Evolutionary conservation across 2,888 invertebrate genomes (phyloP), one percentile per base, ranked within the genome.

Genomic region (Drosophila picticornis): DNA sequence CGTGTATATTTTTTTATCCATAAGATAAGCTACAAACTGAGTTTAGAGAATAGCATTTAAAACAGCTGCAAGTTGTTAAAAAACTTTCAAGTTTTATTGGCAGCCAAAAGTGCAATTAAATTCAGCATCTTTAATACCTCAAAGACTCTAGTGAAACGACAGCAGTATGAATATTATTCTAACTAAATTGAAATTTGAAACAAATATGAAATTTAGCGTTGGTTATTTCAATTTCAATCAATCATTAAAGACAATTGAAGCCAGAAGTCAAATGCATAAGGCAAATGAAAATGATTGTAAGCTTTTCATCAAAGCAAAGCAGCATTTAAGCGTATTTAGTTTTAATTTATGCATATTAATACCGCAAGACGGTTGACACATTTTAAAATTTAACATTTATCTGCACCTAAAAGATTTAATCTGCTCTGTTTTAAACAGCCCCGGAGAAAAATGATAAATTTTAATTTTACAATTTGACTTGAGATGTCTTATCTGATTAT

Each of bases 1-100:
- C 13, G 29, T 51, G 5, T 5, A 34, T 61, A 13, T 51, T n/a
- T 32, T 72, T 73, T 27, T 43, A 19, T 29, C 29, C 11, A 19
- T 9, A 22, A n/a, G 43, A 43, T n/a, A n/a, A 43, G 43, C 46
- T 16, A 9, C 16, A 46, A 46, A 46, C 16, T 46, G 3, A 7
- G 7, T 1, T 7, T 7, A 3, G 11, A 22, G 7, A 22, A 22
- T 6, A 43, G 3, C 43, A 22, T 22, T 43, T 43, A 43, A 13
- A 22, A 13, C 7, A 22, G 16, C 22, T 46, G 46, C 46, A 22
- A 25, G 4, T 25, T 9, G 16, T 7, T 16, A 43, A 16, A 46
- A 25, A 46, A 46, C 16, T 16, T 25, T 9, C 22, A 46, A 25
- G 9, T 46, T 16, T 46, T 46, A 25, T 46, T 46, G 13, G 13